These are phyloP conservation scores for Eurystomus gularis DNA, from an alignment of 2,113 vertebrate genomes.

Conservation along the genomic window DNA sequence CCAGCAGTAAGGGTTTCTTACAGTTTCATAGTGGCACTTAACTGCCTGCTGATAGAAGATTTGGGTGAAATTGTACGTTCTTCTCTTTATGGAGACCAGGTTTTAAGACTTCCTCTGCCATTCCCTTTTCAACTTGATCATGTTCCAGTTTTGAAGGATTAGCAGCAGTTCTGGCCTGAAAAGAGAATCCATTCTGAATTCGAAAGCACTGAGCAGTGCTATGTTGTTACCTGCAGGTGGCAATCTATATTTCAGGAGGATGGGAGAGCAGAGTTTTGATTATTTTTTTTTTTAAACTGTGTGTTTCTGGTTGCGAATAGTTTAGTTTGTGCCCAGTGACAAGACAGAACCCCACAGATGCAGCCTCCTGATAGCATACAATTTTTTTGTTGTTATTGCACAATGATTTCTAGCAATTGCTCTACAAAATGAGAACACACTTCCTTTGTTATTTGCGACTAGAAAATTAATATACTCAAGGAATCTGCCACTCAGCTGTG, in stretches of 20 bases:
- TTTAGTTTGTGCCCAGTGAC: neutral
- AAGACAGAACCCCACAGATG: neutral
- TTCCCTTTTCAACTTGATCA: neutral
- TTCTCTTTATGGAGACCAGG: neutral
- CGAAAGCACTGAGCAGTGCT: neutral
- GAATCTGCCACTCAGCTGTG: neutral
- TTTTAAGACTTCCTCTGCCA: neutral
- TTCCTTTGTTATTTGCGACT: neutral
- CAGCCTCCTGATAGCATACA: neutral
- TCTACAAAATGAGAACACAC: neutral
- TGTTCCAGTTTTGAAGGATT: neutral
- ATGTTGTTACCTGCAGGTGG: conserved; percentile 42
- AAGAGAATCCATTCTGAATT: neutral
- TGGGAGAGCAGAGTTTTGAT: neutral
- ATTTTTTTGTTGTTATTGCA: neutral
- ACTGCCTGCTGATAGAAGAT: neutral
- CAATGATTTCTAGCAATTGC: neutral
- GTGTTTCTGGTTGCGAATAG: neutral
- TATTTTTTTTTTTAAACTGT: neutral
- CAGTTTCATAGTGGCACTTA: neutral
- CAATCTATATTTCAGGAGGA: neutral
- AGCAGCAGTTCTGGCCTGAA: neutral
- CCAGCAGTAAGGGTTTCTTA: neutral
- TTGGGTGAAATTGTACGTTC: neutral
- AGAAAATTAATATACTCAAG: neutral